Base-by-base conservation (phyloP, 2,888 invertebrate genomes). In the Dryomyza anilis region DNA sequence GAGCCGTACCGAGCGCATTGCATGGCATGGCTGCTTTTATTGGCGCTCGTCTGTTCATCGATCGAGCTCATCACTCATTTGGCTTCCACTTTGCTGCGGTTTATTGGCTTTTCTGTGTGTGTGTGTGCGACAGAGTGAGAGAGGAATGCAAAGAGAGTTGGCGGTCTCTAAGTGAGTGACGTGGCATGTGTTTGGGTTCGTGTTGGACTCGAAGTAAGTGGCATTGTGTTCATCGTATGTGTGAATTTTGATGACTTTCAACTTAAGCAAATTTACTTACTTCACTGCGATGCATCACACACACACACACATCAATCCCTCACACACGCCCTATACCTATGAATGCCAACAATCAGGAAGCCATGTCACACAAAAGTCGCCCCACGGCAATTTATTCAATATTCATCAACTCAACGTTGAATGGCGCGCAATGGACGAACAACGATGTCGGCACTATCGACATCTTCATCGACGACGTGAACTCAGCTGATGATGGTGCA, bases 251-350 rank as follows among this genome's bases (percentile, higher is more conserved):
- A 62, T 74, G 72, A 72, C 73, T 72, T 72, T 73, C 70, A 69
- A 73, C 65, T 61, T 63, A 72, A 74, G 72, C 71, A 72, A 74
- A 72, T 74, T 73, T 73, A 69, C n/a, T n/a, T n/a, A n/a, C 72
- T 69, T 70, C 70, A 65, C 66, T 61, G 50, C 25, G 52, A 61
- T 19, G 12, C 56, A 25, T 4, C 29, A 50, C 6, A 50, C 50
- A 50, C 27, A 50, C 23, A 5, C 48, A 48, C 5, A 19, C 50
- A 23, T 2, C 10, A 23, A 50, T 3, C 14, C 8, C 50, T 12
- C 12, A 3, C 25, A 23, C 33, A 33, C 33, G 33, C 33, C 12
- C 33, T 33, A 12, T 7, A 33, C 7, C 33, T 7, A 12, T 12
- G 33, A 52, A 29, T 25, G 14, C n/a, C 52, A 29, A n/a, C 45